Percentiles rank a stretch among this genome's conserved stretches.
Conservation (phyloP, 2,888 invertebrate species). For the Himalopsyche kuldschensis region DNA sequence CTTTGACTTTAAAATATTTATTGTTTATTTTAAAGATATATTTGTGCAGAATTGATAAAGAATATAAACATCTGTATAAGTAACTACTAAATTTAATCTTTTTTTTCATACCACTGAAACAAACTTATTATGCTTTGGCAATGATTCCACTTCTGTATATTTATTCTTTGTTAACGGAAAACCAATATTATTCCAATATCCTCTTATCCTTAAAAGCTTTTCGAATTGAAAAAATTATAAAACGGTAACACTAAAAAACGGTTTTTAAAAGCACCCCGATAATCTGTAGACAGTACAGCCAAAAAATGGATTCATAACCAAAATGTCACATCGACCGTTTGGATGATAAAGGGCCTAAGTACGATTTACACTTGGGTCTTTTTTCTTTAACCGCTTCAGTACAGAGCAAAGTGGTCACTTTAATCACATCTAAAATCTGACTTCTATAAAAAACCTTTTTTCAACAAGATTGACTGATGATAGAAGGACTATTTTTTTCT, state of each 20-base stretch:
- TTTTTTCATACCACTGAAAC: not conserved
- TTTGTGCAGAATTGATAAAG: constrained; percentile 32
- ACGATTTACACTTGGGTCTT: too few relatives aligned
- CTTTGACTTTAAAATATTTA: constrained; percentile 10
- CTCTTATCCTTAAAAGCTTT: not conserved
- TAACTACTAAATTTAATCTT: constrained; percentile 6
- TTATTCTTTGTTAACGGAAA: not conserved
- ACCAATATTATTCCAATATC: not conserved
- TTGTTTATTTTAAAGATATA: constrained; percentile 25
- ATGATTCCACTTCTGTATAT: not conserved
- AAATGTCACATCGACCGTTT: not conserved
- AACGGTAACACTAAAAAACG: not conserved
- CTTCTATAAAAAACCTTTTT: too few relatives aligned
- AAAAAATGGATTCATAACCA: not conserved
- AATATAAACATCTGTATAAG: constrained; percentile 24
- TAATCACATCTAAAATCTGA: too few relatives aligned
- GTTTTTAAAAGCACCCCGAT: not conserved
- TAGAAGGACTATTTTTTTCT: too few relatives aligned
- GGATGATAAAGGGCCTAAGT: not conserved
- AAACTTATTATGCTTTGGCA: not conserved
- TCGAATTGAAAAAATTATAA: not conserved
- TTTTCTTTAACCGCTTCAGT: too few relatives aligned
- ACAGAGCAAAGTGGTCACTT: too few relatives aligned
- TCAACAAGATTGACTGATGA: too few relatives aligned
- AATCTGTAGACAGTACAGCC: not conserved